A percentile compares a stretch with the other conserved stretches of the same genome.
Evolutionary conservation across 2,113 vertebrate genomes (phyloP).

Genomic region (Redunca redunca): DNA sequence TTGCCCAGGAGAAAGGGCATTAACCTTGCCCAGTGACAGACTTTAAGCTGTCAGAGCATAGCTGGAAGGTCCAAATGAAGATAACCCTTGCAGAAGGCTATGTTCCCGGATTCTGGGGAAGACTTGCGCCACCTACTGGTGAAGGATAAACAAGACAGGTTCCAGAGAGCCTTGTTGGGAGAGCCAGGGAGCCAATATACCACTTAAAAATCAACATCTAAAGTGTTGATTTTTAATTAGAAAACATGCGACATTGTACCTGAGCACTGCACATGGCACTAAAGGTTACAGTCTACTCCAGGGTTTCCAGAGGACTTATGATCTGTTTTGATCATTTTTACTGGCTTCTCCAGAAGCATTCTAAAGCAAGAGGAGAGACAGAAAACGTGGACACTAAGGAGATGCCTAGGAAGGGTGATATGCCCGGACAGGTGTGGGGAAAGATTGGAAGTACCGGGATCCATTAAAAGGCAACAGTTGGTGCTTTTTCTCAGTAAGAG

Average conservation of each 20-base stretch:
- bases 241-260: background rate
- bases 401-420: background rate
- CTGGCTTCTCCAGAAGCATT: background rate
- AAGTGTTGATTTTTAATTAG: background rate
- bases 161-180: background rate
- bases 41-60: constrained; percentile 1
- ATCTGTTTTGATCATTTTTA: constrained; percentile 12
- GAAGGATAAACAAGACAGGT: background rate
- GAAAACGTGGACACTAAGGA: background rate
- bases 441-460: background rate
- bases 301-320: background rate
- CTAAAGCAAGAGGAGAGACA: background rate
- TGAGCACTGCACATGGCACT: background rate
- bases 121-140: background rate
- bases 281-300: background rate
- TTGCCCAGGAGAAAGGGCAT: constrained; percentile 7
- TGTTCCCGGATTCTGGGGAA: background rate
- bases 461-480: background rate
- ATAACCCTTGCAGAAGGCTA: background rate
- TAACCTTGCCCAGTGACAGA: background rate
- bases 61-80: background rate
- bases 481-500: background rate
- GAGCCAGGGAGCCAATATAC: background rate
- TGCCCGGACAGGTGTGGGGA: background rate
- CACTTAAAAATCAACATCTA: background rate